Conservation (phyloP, 2,888 invertebrate species). For the Drosophila kambysellisi region DNA sequence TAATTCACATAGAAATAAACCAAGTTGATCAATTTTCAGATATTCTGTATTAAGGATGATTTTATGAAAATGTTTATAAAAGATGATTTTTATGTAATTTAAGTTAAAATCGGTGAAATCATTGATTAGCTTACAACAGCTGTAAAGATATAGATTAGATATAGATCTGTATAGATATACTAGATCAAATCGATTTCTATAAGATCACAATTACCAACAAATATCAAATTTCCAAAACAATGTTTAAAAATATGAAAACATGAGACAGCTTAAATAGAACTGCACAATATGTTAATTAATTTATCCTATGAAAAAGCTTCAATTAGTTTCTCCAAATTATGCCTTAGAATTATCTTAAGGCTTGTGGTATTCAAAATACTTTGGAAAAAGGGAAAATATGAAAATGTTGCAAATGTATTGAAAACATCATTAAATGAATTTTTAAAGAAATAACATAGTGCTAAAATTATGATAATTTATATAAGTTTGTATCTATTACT, state of each 20-base stretch:
- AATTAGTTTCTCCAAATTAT: too few relatives aligned
- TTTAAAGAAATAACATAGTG: not conserved
- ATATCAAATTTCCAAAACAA: not conserved
- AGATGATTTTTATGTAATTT: too few relatives aligned
- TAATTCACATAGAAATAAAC: not conserved
- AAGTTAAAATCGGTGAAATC: not conserved
- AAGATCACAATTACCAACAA: not conserved
- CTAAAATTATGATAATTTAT: not conserved
- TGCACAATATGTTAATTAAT: not conserved
- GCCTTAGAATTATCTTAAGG: too few relatives aligned
- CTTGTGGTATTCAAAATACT: too few relatives aligned
- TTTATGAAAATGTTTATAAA: not conserved
- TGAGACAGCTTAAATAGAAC: not conserved
- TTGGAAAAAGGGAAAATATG: not conserved
- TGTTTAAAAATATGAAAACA: not conserved
- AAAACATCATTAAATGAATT: not conserved
- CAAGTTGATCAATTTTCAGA: slow-evolving; percentile 6
- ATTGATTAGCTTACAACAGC: not conserved
- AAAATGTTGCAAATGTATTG: not conserved
- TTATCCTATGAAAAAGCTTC: not conserved
- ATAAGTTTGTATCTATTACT: not conserved
- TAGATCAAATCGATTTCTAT: not conserved
- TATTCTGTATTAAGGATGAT: not conserved
- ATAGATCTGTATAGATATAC: too few relatives aligned
- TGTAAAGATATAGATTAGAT: not conserved